Conservation (phyloP, 1,140 invertebrate species). For the Telenomus remus region DNA sequence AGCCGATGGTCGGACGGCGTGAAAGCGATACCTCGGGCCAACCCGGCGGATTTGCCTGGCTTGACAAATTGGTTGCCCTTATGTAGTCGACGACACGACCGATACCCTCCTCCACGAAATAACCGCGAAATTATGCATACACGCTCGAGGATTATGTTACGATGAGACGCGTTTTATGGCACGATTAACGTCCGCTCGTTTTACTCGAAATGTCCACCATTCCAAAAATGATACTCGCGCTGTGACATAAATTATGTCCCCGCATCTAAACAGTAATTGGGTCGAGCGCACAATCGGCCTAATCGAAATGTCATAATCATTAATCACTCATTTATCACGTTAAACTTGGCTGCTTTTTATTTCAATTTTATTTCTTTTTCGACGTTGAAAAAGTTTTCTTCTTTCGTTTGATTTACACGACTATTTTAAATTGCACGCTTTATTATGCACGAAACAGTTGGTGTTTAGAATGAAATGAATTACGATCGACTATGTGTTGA, state of each 20-base stretch:
- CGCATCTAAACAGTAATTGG: slow-evolving; percentile 20
- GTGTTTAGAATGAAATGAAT: slow-evolving; percentile 43
- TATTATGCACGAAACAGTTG: background rate
- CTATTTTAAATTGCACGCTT: too few relatives aligned
- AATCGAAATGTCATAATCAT: too few relatives aligned
- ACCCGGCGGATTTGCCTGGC: slow-evolving; percentile 40
- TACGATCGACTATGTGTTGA: slow-evolving; percentile 53
- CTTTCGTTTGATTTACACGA: too few relatives aligned
- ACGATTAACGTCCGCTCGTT: slow-evolving; percentile 42
- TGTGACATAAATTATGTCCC: slow-evolving; percentile 10
- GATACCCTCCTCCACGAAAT: slow-evolving; percentile 42
- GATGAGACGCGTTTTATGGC: slow-evolving; percentile 35
- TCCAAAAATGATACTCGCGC: slow-evolving; percentile 13
- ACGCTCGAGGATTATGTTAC: slow-evolving; percentile 47
- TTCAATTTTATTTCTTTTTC: too few relatives aligned
- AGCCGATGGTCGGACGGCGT: slow-evolving; percentile 44
- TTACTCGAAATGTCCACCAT: slow-evolving; percentile 30
- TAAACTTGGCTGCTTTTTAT: too few relatives aligned
- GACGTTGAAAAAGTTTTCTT: too few relatives aligned
- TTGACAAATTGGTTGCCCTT: slow-evolving; percentile 56
- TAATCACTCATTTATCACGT: too few relatives aligned
- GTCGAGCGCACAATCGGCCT: background rate
- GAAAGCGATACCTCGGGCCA: slow-evolving; percentile 53
- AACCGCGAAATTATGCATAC: slow-evolving; percentile 39
- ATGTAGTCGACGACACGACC: slow-evolving; percentile 37